These are phyloP conservation scores for Tetrax tetrax DNA, from an alignment of 2,113 vertebrate genomes.

Conservation along the genomic window DNA sequence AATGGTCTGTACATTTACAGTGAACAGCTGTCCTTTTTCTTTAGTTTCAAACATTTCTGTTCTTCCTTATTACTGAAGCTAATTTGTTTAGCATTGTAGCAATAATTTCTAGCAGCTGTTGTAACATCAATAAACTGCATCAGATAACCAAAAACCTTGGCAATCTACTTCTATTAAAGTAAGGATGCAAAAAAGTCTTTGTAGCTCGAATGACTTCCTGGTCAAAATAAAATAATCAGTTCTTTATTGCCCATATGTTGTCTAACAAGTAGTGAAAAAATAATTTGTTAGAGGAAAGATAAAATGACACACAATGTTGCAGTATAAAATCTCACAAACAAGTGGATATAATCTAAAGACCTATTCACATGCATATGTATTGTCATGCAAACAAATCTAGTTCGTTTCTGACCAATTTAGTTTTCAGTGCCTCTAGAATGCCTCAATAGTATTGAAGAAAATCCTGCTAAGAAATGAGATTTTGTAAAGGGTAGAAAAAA, in stretches of 20 bases:
- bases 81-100: slow-evolving; percentile 18
- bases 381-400: neutral
- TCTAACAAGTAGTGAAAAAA: neutral
- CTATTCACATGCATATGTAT: neutral
- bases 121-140: neutral
- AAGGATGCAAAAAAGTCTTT: neutral
- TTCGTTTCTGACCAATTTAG: neutral
- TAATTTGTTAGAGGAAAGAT: neutral
- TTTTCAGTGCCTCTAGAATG: neutral
- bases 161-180: neutral
- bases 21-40: neutral
- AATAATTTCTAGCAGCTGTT: slow-evolving; percentile 35
- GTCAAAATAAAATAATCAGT: neutral
- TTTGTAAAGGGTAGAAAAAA: neutral
- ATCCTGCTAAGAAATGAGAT: neutral
- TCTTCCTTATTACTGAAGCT: neutral
- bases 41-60: neutral
- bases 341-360: neutral
- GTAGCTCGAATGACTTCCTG: neutral
- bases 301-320: neutral
- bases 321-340: neutral
- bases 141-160: neutral
- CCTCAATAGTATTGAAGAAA: neutral
- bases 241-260: neutral
- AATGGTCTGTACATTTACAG: neutral